Base-by-base conservation (phyloP, 2,888 invertebrate genomes). In the Acleris emargana region DNA sequence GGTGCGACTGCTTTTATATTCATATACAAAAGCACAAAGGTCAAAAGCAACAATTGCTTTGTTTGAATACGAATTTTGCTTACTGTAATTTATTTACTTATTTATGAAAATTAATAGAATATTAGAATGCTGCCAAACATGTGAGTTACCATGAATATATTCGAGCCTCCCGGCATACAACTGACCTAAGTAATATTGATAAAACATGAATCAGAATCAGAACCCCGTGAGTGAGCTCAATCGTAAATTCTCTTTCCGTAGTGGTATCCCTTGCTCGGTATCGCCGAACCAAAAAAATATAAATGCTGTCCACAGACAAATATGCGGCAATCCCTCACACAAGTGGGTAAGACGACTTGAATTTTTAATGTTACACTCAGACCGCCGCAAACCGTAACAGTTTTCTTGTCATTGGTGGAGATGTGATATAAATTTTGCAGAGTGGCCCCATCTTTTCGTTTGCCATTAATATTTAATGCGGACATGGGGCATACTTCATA, bases 341-440 rank as follows among this genome's bases (percentile, higher is more conserved):
- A 92, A 92, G 91, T 90, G 91, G 91, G 91, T 91, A 91, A 91
- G 91, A 87, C 82, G 89, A 84, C 79, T 74, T 92, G 91, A 91
- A 92, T 92, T 88, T 92, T 92, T 92, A 92, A 92, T 92, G 89
- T 86, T 89, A 92, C 92, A 92, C 92, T 92, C 92, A 91, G 92
- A 87, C 91, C 91, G 90, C 83, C 91, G 91, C 91, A 91, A 89
- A 89, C 91, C 92, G 92, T 91, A 92, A 92, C 92, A 92, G 92
- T 92, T 91, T 91, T 91, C 92, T 92, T 92, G 92, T 92, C 92
- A 91, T 92, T 91, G 89, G 88, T 82, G 79, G 89, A 91, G 90
- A 90, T 92, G 92, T 88, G 91, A 89, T 82, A 92, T 92, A 92
- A 91, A 92, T 92, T 91, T 92, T 92, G 91, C 88, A 91, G 91